Evolutionary conservation across 2,113 vertebrate species (phyloP).

Genomic region (Numida meleagris): DNA sequence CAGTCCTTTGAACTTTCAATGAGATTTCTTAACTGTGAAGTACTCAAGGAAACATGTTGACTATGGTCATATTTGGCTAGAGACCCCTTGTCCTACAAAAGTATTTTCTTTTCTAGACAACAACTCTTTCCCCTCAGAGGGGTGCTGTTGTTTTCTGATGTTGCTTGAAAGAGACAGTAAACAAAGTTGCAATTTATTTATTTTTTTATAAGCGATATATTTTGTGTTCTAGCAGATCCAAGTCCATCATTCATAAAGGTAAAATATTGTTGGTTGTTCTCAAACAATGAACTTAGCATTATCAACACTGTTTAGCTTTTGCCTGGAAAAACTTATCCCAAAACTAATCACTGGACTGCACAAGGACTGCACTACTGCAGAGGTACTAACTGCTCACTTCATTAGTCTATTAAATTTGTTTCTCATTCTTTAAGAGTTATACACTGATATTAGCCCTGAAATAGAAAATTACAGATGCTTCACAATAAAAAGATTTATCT

Average conservation of each 20-base stretch:
- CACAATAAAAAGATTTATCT: background rate
- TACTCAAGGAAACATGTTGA: constrained; percentile 27
- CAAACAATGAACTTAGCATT: background rate
- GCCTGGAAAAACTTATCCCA: background rate
- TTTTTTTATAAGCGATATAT: background rate
- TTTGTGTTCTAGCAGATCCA: background rate
- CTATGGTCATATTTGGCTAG: constrained; percentile 41
- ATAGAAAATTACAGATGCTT: background rate
- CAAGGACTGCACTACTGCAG: background rate
- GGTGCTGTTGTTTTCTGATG: background rate
- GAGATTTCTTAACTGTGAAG: constrained; percentile 44
- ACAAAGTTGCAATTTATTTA: background rate
- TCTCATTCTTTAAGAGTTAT: background rate
- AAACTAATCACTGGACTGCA: background rate
- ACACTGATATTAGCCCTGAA: background rate
- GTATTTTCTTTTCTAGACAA: background rate
- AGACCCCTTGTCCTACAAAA: background rate
- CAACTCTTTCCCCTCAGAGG: background rate
- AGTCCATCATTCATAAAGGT: background rate
- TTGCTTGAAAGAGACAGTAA: constrained; percentile 11
- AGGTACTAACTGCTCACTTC: background rate
- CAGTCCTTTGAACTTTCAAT: constrained; percentile 52
- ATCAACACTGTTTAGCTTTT: background rate
- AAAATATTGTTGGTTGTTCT: background rate
- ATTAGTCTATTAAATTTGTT: background rate